Percentiles rank a stretch among this genome's conserved stretches.
These are phyloP conservation scores for Phrynocephalus versicolor DNA, from an alignment of 2,113 vertebrate genomes.

Conservation along the genomic window DNA sequence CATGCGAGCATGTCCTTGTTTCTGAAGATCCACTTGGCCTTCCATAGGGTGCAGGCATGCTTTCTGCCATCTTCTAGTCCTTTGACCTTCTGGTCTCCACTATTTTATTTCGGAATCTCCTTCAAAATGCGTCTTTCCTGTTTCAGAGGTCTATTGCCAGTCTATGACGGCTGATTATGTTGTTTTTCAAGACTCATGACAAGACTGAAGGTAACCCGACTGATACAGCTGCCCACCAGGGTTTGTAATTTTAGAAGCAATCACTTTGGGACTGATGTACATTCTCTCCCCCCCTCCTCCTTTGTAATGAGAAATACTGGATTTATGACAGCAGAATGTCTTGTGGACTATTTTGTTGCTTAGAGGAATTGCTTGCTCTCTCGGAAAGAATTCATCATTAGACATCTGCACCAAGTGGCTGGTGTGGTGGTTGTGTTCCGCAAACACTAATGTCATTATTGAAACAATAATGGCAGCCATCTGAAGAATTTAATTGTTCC, in stretches of 20 bases:
- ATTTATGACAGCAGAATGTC: slow-evolving; percentile 64
- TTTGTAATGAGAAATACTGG: slow-evolving; percentile 68
- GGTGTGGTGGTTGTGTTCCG: slow-evolving; percentile 49
- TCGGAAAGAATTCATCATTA: slow-evolving; percentile 61
- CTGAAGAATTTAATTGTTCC: slow-evolving; percentile 59
- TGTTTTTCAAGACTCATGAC: slow-evolving; percentile 52
- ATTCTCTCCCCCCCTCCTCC: not conserved
- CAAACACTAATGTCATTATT: slow-evolving; percentile 63
- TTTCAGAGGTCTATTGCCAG: slow-evolving; percentile 42
- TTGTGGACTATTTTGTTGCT: slow-evolving; percentile 63
- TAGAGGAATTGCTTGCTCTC: slow-evolving; percentile 63
- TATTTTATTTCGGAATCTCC: slow-evolving; percentile 13
- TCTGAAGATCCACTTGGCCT: too few relatives aligned
- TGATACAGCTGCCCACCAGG: slow-evolving; percentile 55
- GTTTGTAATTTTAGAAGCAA: slow-evolving; percentile 61
- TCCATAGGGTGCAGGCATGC: too few relatives aligned
- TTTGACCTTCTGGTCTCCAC: not conserved
- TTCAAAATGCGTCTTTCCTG: slow-evolving; percentile 38
- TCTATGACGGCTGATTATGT: slow-evolving; percentile 42
- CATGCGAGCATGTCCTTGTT: too few relatives aligned
- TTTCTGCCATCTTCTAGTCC: not conserved
- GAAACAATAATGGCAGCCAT: slow-evolving; percentile 46
- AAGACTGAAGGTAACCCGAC: slow-evolving; percentile 52
- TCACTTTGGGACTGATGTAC: slow-evolving; percentile 57
- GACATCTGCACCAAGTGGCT: slow-evolving; percentile 55